Percentiles rank a stretch among this genome's conserved stretches.
phyloP scores from a whole-genome alignment of 2,113 vertebrate genomes.

The Gadus macrocephalus region DNA sequence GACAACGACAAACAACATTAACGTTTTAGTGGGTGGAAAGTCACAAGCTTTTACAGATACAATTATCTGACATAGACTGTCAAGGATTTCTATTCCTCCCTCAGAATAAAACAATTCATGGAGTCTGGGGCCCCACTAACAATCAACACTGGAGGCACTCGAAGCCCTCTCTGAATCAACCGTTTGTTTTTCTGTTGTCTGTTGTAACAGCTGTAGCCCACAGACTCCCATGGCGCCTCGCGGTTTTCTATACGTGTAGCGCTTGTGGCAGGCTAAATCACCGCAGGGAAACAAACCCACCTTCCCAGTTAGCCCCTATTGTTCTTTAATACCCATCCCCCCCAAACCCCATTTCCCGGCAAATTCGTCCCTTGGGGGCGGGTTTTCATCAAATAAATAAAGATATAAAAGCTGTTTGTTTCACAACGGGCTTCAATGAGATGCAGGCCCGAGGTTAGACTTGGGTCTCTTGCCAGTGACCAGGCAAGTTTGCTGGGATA shows the following conservation, averaged over 20 bases:
- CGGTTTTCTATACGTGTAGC: constrained; percentile 42
- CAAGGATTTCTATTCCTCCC: no score
- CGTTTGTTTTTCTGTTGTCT: constrained; percentile 45
- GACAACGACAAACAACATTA: no score
- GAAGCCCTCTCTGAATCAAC: constrained; percentile 15
- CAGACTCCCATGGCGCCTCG: constrained; percentile 13
- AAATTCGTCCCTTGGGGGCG: no score
- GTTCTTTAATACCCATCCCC: not conserved
- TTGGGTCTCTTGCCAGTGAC: no score
- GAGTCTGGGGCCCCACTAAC: no score
- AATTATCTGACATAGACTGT: no score
- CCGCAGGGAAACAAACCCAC: constrained; percentile 25
- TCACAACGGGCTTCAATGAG: not conserved
- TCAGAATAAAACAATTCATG: no score
- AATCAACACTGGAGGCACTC: not conserved
- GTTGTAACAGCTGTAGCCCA: constrained; percentile 51
- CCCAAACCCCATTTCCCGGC: no score
- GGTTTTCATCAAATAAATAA: no score
- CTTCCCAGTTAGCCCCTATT: constrained; percentile 23
- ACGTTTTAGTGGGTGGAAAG: no score
- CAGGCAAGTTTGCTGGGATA: no score
- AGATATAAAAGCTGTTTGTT: not conserved
- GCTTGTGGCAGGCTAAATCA: constrained; percentile 42
- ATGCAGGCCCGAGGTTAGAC: not conserved
- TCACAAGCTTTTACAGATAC: no score